These are phyloP conservation scores for Caradrina clavipalpis DNA, from an alignment of 2,888 invertebrate species.

Conservation along the genomic window DNA sequence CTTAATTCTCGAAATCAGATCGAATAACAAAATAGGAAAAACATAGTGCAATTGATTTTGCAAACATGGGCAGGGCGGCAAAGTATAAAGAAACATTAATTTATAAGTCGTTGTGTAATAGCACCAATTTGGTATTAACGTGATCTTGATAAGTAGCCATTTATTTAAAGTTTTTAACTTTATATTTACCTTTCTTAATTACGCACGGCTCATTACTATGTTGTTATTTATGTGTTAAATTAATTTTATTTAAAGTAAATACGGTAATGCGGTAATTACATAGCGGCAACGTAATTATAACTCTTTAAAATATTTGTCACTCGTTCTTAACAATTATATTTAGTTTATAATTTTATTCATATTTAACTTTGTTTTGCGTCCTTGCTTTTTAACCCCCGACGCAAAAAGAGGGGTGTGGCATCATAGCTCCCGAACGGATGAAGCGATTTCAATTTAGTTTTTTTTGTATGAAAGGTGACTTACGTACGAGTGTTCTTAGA, in stretches of 20 bases:
- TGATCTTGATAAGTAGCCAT: conserved; percentile 23
- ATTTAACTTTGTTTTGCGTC: background rate
- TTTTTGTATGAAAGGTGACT: too few species aligned
- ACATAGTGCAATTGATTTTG: too few species aligned
- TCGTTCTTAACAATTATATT: background rate
- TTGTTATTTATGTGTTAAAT: conserved; percentile 11
- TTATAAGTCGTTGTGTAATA: background rate
- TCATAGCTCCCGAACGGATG: too few species aligned
- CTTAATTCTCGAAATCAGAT: too few species aligned
- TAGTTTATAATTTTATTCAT: background rate
- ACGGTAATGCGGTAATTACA: conserved; percentile 30
- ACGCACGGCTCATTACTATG: conserved; percentile 20
- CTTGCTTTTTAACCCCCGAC: too few species aligned
- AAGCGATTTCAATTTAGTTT: too few species aligned
- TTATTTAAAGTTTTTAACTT: conserved; percentile 7
- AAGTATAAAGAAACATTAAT: background rate
- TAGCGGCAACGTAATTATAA: conserved; percentile 34
- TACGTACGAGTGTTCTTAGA: too few species aligned
- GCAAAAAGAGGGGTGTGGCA: too few species aligned
- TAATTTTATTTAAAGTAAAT: conserved; percentile 29
- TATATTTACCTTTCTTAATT: conserved; percentile 26
- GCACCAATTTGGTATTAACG: background rate
- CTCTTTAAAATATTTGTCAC: conserved; percentile 18
- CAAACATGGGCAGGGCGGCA: background rate
- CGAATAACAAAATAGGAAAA: background rate